Evolutionary conservation across 2,113 vertebrate genomes (phyloP).

Genomic region (Uria lomvia): DNA sequence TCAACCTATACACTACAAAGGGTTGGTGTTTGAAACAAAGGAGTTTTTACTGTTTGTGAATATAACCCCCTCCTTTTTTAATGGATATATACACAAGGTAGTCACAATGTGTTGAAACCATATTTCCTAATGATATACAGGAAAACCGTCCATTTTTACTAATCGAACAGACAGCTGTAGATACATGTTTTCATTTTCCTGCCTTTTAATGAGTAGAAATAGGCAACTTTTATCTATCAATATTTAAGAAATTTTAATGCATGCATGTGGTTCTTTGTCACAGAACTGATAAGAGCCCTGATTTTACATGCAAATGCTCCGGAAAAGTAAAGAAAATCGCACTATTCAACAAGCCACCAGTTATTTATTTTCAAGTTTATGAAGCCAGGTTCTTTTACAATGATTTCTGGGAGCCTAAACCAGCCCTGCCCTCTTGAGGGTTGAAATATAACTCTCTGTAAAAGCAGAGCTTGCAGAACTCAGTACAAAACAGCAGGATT

Average conservation of each 20-base stretch:
- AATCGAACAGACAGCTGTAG: not conserved
- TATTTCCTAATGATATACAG: not conserved
- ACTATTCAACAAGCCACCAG: not conserved
- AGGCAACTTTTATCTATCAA: not conserved
- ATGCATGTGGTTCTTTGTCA: fast-evolving
- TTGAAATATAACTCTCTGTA: not conserved
- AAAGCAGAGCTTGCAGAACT: not conserved
- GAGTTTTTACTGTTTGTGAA: not conserved
- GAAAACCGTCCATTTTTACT: not conserved
- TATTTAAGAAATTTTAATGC: not conserved
- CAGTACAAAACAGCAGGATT: not conserved
- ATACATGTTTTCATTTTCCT: not conserved
- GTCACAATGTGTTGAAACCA: not conserved
- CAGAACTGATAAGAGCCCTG: not conserved
- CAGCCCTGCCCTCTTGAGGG: not conserved
- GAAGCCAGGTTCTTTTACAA: not conserved
- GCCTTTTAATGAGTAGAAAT: not conserved
- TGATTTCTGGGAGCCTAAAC: not conserved
- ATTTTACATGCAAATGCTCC: not conserved
- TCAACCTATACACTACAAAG: not conserved
- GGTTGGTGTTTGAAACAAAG: not conserved
- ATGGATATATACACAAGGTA: not conserved
- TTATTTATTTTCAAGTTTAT: not conserved
- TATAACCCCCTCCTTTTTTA: not conserved
- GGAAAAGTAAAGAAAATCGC: not conserved